Evolutionary conservation across 2,888 invertebrate genomes (phyloP), one percentile per base, ranked within the genome.

Genomic region (Oligia fasciuncula): DNA sequence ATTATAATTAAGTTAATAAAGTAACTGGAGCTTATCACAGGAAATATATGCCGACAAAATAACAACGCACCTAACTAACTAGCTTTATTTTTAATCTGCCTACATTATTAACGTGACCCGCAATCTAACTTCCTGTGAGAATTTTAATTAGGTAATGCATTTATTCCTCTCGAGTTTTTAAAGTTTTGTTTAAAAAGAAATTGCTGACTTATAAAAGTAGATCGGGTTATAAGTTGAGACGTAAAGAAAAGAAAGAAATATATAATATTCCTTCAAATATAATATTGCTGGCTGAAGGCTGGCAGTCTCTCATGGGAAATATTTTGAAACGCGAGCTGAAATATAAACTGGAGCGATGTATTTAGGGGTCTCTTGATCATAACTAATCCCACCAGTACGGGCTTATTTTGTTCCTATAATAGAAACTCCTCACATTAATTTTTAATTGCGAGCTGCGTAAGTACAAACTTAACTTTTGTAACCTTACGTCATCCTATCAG

Each of bases 241-340:
- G 60, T 71, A 43, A 51, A 62, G 23, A 65, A 86, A 83, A 77
- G 14, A 69, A 77, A 76, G 68, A 71, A 81, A 79, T 77, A 79
- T 77, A 68, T 79, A 75, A 62, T 75, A 83, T 86, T 76, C 19
- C 57, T 79, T 63, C 49, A 77, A 81, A 77, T 77, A 79, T 82
- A 62, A 82, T 75, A 75, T 80, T 73, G 46, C 76, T 73, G 66
- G 72, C 76, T 84, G 77, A 88, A 89, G 87, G 83, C 74, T 80
- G 77, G 79, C 62, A 77, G 70, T 91, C 90, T 94, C 93, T 93
- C 95, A 93, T 95, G 95, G 94, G 96, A 96, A 96, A 93, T 89
- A 94, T 93, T 92, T 91, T 92, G 96, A 92, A 95, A 96, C 90
- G 87, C 80, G 95, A 96, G 91, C 91, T 91, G 93, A 91, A 92